Base-by-base conservation (phyloP, 2,888 invertebrate species). In the Thecophora atra region DNA sequence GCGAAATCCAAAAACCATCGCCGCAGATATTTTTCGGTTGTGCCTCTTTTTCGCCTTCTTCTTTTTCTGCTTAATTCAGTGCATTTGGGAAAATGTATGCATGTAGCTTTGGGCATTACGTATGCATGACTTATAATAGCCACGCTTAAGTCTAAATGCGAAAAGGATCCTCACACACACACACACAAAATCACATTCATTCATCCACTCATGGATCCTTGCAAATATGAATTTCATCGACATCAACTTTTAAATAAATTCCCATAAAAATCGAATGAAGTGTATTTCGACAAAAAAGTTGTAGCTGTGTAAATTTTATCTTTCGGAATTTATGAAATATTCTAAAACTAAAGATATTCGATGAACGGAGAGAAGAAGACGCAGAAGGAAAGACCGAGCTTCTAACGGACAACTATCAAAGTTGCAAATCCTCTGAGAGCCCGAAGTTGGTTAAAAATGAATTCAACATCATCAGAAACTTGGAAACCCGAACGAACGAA, bases 201-300 rank as follows among this genome's bases (percentile, higher is more conserved):
- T 47, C 21, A 51, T 21, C 15, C 65, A 70, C 58, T 67, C 60
- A 66, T 42, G 26, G 76, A 78, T 77, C 74, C 78, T 76, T 77
- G 76, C 75, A 81, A 81, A 81, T 82, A 81, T n/a, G n/a, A n/a
- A n/a, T 76, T 78, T 78, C 81, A 80, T 81, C 80, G 81, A 77
- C 81, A 81, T 82, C 81, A 81, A 81, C 82, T 82, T 81, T 82
- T 82, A 79, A 80, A 67, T 76, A 78, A 78, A 82, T 81, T 82
- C 81, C 75, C 82, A 81, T 81, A 79, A 82, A 79, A 81, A 78
- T 78, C 77, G 77, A 70, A 75, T 76, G 74, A 77, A 73, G 71
- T 74, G 74, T 76, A 70, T 58, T 72, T 63, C 52, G 26, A 21
- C 21, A 56, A 26, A 65, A n/a, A 47, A 51, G 54, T 54, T 19